Conservation (phyloP, 2,888 invertebrate species). For the Eurois occulta region DNA sequence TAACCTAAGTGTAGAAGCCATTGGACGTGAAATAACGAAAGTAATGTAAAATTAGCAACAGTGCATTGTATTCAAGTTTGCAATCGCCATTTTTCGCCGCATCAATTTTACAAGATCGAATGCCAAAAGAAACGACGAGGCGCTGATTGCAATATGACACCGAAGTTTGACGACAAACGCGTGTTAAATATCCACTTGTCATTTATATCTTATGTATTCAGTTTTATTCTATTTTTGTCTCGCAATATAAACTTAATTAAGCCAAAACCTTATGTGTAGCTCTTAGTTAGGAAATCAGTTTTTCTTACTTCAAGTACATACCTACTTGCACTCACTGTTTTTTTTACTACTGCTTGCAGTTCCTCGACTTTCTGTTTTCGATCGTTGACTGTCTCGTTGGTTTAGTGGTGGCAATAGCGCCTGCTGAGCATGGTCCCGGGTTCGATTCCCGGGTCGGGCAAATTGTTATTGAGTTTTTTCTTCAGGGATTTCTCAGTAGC, state of each 20-base stretch:
- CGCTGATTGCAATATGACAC: constrained; percentile 60
- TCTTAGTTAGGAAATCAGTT: too few species aligned
- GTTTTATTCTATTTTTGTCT: constrained; percentile 1
- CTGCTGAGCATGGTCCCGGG: too few species aligned
- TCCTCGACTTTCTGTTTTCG: neutral
- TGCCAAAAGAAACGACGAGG: constrained; percentile 48
- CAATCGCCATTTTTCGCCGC: constrained; percentile 12
- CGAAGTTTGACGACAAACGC: constrained; percentile 23
- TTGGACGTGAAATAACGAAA: constrained; percentile 7
- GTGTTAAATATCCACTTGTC: constrained; percentile 24
- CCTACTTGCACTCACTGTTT: neutral
- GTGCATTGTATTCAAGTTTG: constrained; percentile 1
- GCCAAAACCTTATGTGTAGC: too few species aligned
- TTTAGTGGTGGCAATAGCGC: too few species aligned
- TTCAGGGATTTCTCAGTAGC: too few species aligned
- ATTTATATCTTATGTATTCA: neutral
- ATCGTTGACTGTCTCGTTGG: too few species aligned
- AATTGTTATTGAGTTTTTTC: too few species aligned
- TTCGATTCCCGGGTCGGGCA: too few species aligned
- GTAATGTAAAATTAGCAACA: constrained; percentile 21
- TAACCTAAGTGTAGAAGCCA: neutral
- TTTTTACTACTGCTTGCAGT: neutral
- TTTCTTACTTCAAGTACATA: too few species aligned
- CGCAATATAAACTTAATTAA: neutral
- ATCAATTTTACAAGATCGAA: constrained; percentile 40